phyloP scores from a whole-genome alignment of 1,140 invertebrate genomes.

The Wiebesia pumilae region DNA sequence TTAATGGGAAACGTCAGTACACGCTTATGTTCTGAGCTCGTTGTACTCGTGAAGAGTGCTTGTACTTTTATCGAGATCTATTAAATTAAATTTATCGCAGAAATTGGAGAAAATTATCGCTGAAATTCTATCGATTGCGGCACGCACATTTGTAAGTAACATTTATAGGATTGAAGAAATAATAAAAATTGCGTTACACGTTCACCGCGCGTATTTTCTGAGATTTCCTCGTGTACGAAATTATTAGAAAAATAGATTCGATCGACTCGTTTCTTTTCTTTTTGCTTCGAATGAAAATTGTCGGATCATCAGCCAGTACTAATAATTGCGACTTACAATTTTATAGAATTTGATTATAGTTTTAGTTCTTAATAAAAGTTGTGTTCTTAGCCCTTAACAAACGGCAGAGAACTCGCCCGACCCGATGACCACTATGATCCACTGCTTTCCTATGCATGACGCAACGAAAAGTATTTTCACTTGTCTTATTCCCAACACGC shows the following conservation, averaged over 20 bases:
- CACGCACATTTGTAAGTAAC: neutral
- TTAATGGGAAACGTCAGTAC: slow-evolving; percentile 7
- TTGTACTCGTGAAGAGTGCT: slow-evolving; percentile 15
- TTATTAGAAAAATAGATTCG: neutral
- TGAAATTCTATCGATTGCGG: neutral
- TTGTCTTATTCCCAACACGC: neutral
- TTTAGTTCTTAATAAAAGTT: neutral
- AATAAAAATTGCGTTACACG: neutral
- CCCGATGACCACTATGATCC: neutral
- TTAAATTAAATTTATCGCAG: slow-evolving; percentile 24
- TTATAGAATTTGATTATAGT: neutral
- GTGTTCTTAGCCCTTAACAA: neutral
- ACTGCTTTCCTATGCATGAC: neutral
- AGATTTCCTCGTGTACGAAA: neutral
- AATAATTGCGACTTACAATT: neutral
- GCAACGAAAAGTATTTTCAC: neutral
- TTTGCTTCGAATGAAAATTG: neutral
- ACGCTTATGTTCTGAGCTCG: neutral
- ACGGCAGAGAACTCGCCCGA: neutral
- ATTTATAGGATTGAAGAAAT: neutral
- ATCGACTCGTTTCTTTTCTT: neutral
- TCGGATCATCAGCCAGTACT: neutral
- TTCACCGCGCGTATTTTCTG: too few relatives aligned
- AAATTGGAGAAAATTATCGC: slow-evolving; percentile 19
- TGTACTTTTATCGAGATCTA: slow-evolving; percentile 13